Conservation (phyloP, 2,113 vertebrate species). For the Halcyon senegalensis region DNA sequence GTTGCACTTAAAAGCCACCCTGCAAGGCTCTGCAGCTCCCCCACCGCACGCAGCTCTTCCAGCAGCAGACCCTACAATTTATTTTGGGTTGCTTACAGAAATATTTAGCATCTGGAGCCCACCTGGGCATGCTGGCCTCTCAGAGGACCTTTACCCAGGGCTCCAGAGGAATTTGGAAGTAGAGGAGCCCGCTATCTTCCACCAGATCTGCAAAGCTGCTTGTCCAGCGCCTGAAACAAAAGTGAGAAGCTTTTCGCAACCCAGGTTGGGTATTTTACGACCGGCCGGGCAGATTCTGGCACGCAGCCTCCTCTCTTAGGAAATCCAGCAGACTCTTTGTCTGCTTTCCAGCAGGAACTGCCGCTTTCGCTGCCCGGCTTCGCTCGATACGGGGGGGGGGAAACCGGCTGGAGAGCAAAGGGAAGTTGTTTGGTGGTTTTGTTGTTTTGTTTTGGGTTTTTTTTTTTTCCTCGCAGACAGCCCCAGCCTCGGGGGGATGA, state of each 20-base stretch:
- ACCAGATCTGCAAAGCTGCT: not conserved
- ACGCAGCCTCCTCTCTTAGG: conserved; percentile 66
- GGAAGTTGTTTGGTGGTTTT: not conserved
- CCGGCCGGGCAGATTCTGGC: conserved; percentile 67
- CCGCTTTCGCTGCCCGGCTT: conserved; percentile 59
- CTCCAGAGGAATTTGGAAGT: not conserved
- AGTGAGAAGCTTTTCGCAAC: conserved; percentile 69
- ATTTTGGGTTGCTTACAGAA: not conserved
- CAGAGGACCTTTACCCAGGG: not conserved
- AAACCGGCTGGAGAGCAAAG: conserved; percentile 55
- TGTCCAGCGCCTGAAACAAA: conserved; percentile 26
- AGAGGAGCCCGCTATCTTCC: not conserved
- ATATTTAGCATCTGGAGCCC: accelerated
- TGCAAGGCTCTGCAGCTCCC: not conserved
- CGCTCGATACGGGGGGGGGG: conserved; percentile 10
- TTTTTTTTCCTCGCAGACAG: not conserved
- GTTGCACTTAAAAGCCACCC: not conserved
- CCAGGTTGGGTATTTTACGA: conserved; percentile 19
- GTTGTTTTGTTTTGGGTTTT: not conserved
- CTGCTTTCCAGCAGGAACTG: conserved; percentile 73
- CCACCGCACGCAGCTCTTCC: not conserved
- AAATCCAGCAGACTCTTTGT: conserved; percentile 78
- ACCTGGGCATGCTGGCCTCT: accelerated
- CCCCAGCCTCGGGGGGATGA: not conserved
- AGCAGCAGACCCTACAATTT: not conserved